phyloP scores from a whole-genome alignment of 2,113 vertebrate genomes.

The Nycticorax nycticorax region DNA sequence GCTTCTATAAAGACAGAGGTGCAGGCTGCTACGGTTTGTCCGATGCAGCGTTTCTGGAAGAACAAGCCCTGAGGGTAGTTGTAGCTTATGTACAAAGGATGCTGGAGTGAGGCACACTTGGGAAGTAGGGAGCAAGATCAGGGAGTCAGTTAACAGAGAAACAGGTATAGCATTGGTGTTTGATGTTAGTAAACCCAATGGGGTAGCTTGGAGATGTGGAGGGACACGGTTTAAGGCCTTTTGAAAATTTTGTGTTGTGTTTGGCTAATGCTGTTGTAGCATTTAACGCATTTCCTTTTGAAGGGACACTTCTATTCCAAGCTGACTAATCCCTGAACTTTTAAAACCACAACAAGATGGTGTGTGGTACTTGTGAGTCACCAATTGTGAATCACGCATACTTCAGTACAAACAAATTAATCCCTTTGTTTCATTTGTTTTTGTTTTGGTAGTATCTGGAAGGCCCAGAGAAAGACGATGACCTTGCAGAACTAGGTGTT shows the following conservation, averaged over 20 bases:
- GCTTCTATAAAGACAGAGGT: not conserved
- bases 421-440: not conserved
- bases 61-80: not conserved
- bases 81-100: not conserved
- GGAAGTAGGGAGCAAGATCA: not conserved
- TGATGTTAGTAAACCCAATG: not conserved
- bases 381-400: not conserved
- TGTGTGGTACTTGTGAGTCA: not conserved
- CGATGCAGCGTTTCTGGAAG: not conserved
- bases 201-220: not conserved
- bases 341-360: not conserved
- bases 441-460: not conserved
- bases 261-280: not conserved
- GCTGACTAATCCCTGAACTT: not conserved
- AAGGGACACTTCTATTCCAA: not conserved
- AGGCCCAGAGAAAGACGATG: not conserved
- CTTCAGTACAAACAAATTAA: not conserved
- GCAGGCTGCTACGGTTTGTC: fast-evolving
- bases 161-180: fast-evolving
- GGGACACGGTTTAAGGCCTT: not conserved
- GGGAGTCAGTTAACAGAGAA: not conserved
- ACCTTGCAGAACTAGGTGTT: not conserved
- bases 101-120: not conserved
- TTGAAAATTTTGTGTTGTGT: not conserved
- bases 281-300: not conserved